Evolutionary conservation across 1,140 invertebrate species (phyloP), one percentile per base, ranked within the genome.

Genomic region (Ganaspis sp.): DNA sequence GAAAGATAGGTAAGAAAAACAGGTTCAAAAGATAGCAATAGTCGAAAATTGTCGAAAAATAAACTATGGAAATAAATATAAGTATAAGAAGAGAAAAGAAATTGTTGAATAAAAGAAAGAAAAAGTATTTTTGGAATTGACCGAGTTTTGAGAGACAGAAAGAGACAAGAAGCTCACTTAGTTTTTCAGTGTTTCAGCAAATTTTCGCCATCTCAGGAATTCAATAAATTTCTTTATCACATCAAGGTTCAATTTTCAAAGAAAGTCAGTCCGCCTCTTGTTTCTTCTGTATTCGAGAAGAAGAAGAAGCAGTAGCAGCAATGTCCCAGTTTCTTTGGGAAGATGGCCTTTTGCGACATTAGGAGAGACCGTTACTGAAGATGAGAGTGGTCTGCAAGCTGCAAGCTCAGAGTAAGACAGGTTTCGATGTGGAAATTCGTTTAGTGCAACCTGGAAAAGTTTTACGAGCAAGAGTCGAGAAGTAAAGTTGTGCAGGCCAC

Each of bases 401-500:
- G 23, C 23, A 64, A 64, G 58, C 23, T 64, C 58, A 29, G 23
- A 64, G 58, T 21, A 21, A 64, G 54, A 26, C 21, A 64, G 58
- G 58, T 64, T 64, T 15, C 58, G n/a, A 64, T 64, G 58, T 64
- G 58, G 23, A 64, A 64, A 64, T 64, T 64, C 58, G 58, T 64
- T 64, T 64, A 64, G 23, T 29, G 58, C 23, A 64, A 34, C 58
- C 58, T 64, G 58, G 58, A 29, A 64, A 64, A 64, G 58, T 64
- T 64, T 64, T 64, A 64, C 58, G 58, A 64, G 58, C 58, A 29
- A 4, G 58, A 64, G 58, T 64, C 58, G 23, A n/a, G 58, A 64
- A 64, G 58, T 64, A 64, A 64, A 64, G 58, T 64, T 64, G 58
- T 64, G 26, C 58, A 64, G 58, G 58, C 58, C 58, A 64, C 58